These are phyloP conservation scores for Drosophila lacicola DNA, from an alignment of 2,888 invertebrate genomes.

Conservation along the genomic window DNA sequence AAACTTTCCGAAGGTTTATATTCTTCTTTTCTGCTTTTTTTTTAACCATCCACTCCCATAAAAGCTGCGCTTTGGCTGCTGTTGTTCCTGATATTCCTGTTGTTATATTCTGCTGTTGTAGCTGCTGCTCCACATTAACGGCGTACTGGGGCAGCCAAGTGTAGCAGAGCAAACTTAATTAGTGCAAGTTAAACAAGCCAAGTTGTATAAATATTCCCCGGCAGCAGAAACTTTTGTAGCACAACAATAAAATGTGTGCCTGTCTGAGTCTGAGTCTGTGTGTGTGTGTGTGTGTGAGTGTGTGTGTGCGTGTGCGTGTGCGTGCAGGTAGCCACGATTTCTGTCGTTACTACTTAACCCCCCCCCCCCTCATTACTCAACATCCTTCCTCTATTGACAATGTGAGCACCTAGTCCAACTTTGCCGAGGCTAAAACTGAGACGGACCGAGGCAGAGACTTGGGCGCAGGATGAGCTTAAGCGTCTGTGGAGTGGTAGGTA, in stretches of 20 bases:
- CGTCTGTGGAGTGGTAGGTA: conserved; percentile 13
- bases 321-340: conserved; percentile 43
- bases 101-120: conserved; percentile 26
- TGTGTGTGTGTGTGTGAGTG: conserved; percentile 11
- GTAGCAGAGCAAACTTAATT: conserved; percentile 75
- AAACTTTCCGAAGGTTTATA: conserved; percentile 47
- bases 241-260: conserved; percentile 68
- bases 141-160: conserved; percentile 63
- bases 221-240: conserved; percentile 69
- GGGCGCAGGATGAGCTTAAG: conserved; percentile 7
- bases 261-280: conserved; percentile 7
- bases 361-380: neutral
- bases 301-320: conserved; percentile 24
- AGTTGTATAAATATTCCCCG: conserved; percentile 74
- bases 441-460: conserved; percentile 1
- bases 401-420: conserved; percentile 30
- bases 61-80: conserved; percentile 7
- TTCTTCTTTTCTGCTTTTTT: conserved; percentile 2
- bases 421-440: conserved; percentile 9
- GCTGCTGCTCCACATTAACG: conserved; percentile 51
- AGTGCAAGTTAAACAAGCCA: conserved; percentile 76
- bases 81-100: conserved; percentile 24
- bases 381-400: conserved; percentile 40
- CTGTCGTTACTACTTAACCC: conserved; percentile 3
- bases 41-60: conserved; percentile 3